Evolutionary conservation across 1,140 invertebrate species (phyloP), one percentile per base, ranked within the genome.

Genomic region (Brachionus rubens): DNA sequence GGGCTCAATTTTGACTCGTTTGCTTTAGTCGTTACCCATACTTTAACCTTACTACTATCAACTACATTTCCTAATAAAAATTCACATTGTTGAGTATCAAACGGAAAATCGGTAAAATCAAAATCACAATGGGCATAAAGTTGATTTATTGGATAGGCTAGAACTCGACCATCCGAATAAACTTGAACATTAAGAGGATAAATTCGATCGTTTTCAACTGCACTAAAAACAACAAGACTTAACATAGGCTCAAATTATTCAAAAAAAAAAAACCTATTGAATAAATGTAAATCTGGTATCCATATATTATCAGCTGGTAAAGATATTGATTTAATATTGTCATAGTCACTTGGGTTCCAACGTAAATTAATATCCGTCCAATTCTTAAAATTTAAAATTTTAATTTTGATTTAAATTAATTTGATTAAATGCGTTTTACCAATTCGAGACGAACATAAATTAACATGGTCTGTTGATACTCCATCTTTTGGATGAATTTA

Each of bases 291-390:
- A 48, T 78, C 78, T 21, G 78, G 78, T 76, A 48, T 78, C 78
- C 78, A 78, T 30, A 78, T 78, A 26, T 76, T 28, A 14, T 76
- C 30, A 12, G 52, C 40, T 48, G 67, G 77, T 9, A 78, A 33
- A 19, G 43, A 21, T 19, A 81, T 78, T 21, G 47, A 52, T 16
- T 76, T 30, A 16, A 81, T 59, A 10, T 78, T 78, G 14, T 76
- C 79, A 75, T 62, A 79, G 0, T 78, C 62, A 16, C 62, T 65
- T 2, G 56, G 40, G 12, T 81, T 77, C 80, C 80, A 81, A 2
- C 24, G 56, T 16, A 81, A 72, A 16, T 78, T 33, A 36, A 76
- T 59, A 56, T 81, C 80, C 9, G 56, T 76, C 80, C 80, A 81
- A 19, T 2, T 72, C 68, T 72, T 14, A 65, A 43, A 43, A 40